Percentiles rank a stretch among this genome's conserved stretches.
Conservation (phyloP, 2,888 invertebrate genomes). For the Drosophila tanythrix region DNA sequence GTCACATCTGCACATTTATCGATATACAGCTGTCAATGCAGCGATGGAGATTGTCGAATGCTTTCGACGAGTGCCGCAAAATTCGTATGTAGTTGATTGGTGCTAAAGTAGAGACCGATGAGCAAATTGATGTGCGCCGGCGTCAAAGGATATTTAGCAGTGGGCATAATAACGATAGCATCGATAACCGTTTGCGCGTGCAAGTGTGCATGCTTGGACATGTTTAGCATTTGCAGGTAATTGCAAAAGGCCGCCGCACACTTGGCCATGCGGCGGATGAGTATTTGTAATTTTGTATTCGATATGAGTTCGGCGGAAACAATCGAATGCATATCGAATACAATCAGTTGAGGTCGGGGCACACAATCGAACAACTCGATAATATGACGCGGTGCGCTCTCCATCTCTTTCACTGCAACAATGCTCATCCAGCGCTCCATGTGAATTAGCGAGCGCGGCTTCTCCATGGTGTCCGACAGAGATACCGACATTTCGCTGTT, state of each 20-base stretch:
- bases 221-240: slow-evolving; percentile 41
- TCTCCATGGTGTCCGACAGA: slow-evolving; percentile 23
- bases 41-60: slow-evolving; percentile 13
- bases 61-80: slow-evolving; percentile 45
- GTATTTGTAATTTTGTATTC: slow-evolving; percentile 47
- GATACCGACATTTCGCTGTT: slow-evolving; percentile 12
- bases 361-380: slow-evolving; percentile 56
- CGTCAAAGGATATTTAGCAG: slow-evolving; percentile 52
- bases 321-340: slow-evolving; percentile 69
- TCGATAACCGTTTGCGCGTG: slow-evolving; percentile 21
- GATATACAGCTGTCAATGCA: background rate
- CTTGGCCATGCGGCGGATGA: slow-evolving; percentile 66
- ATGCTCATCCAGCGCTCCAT: slow-evolving; percentile 36
- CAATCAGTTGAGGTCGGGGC: slow-evolving; percentile 58
- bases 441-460: slow-evolving; percentile 20
- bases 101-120: slow-evolving; percentile 72
- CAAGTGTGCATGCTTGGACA: slow-evolving; percentile 8
- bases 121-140: slow-evolving; percentile 67
- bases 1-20: background rate
- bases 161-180: slow-evolving; percentile 61
- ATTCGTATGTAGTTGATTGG: slow-evolving; percentile 43
- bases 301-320: slow-evolving; percentile 45
- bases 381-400: slow-evolving; percentile 61
- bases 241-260: slow-evolving; percentile 61
- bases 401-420: slow-evolving; percentile 49